Evolutionary conservation across 2,797 vertebrate genomes (phyloP), one percentile per base, ranked within the genome.

Genomic region (Muscicapa comitata): DNA sequence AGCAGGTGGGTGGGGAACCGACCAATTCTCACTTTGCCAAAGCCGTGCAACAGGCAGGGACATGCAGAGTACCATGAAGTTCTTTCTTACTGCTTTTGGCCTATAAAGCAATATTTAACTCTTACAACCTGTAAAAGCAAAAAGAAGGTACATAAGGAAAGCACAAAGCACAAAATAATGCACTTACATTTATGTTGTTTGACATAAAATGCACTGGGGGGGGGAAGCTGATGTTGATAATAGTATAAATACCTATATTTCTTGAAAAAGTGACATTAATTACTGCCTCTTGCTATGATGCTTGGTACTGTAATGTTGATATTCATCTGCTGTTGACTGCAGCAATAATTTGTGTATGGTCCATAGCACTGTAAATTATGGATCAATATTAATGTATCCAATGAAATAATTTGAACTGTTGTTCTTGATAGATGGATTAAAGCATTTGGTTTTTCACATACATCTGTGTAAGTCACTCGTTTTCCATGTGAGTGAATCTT

Each of bases 371-470:
- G 98, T 98, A 98, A 97, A 97, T 97, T 98, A 98, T 98, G 98
- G 97, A 97, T 98, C 97, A 58, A 96, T 97, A 97, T 97, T 98
- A 97, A 98, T 98, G 98, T 98, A 98, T 98, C 97, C 97, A 92
- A 96, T 98, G 97, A 98, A 97, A 97, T 97, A 97, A 97, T 97
- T 97, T 97, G 95, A 98, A 97, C 97, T 98, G 97, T 98, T 98
- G 97, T 98, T 98, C 98, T 98, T 98, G 97, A 98, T 97, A 98
- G 98, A 98, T 96, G 98, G 98, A 99, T 99, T 99, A 99, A 99
- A 99, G 96, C 97, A 96, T 98, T 98, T 98, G 96, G 98, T 97
- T 98, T 98, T 98, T 98, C 97, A 98, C 95, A 94, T 95, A 87
- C 10, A 47, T 97, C 68, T 88, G 96, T 94, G 92, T 96, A 83